Conservation (phyloP, 2,888 invertebrate species). For the Cheilosia scutellata region DNA sequence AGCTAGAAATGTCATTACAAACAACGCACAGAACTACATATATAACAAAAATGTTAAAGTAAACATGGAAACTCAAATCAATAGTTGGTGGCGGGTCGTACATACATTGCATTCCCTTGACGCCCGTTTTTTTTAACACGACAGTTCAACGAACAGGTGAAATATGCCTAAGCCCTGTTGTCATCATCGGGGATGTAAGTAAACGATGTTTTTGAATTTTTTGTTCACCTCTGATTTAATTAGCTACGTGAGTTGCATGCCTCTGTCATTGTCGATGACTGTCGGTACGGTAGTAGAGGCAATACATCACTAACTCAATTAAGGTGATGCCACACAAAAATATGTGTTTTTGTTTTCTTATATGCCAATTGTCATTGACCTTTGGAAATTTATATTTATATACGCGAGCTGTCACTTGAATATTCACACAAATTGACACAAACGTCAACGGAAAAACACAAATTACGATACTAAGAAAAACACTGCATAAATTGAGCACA, state of each 20-base stretch:
- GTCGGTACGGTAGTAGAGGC: conserved; percentile 23
- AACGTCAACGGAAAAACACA: conserved; percentile 21
- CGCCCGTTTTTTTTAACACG: neutral
- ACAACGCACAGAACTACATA: neutral
- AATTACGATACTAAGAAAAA: conserved; percentile 4
- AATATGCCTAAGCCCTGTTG: conserved; percentile 14
- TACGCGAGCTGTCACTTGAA: conserved; percentile 16
- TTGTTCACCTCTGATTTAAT: conserved; percentile 30
- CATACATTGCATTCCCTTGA: neutral
- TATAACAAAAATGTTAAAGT: conserved; percentile 4
- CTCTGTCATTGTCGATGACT: conserved; percentile 23
- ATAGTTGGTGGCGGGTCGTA: neutral
- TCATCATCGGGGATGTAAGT: neutral
- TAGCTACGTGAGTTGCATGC: conserved; percentile 42
- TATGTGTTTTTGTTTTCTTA: conserved; percentile 16
- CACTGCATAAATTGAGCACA: conserved; percentile 28
- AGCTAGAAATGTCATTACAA: conserved; percentile 58
- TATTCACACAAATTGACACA: conserved; percentile 32
- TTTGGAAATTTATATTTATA: conserved; percentile 14
- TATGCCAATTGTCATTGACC: conserved; percentile 46
- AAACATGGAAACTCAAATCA: conserved; percentile 38
- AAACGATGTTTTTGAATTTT: conserved; percentile 15
- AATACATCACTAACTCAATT: conserved; percentile 59
- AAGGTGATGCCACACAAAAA: conserved; percentile 37
- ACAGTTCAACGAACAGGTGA: conserved; percentile 63